These are phyloP conservation scores for Sitobion miscanthi DNA, from an alignment of 1,140 invertebrate genomes.

Conservation along the genomic window DNA sequence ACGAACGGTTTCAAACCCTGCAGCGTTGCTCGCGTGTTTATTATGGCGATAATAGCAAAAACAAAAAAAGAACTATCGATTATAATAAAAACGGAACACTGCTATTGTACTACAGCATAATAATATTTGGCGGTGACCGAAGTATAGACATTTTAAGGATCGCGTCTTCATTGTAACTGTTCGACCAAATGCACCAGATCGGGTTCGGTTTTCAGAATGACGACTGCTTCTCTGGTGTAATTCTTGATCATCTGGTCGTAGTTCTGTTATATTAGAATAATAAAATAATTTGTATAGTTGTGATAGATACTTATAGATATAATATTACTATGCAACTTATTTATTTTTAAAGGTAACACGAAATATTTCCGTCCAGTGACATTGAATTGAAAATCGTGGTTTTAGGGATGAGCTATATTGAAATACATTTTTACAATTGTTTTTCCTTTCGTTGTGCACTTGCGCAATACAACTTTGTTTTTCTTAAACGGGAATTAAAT, in stretches of 20 bases:
- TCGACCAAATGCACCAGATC: constrained; percentile 31
- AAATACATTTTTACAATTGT: too few species aligned
- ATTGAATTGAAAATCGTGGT: too few species aligned
- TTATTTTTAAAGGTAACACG: too few species aligned
- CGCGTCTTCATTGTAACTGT: constrained; percentile 62
- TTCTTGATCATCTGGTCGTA: neutral
- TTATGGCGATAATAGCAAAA: neutral
- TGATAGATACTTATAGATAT: too few species aligned
- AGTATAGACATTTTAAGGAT: neutral
- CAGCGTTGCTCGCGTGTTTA: neutral
- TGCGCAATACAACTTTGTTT: too few species aligned
- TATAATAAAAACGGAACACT: neutral
- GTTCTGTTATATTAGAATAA: neutral
- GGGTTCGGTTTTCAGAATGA: constrained; percentile 42
- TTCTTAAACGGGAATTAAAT: too few species aligned
- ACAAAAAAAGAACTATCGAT: neutral
- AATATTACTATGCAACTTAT: too few species aligned
- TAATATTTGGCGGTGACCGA: neutral
- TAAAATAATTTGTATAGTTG: neutral
- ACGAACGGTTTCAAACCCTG: neutral
- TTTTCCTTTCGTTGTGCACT: too few species aligned
- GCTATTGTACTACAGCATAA: neutral
- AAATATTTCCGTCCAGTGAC: too few species aligned
- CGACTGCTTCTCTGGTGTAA: neutral
- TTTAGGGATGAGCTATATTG: too few species aligned